Percentiles rank a stretch among this genome's conserved stretches.
phyloP scores from a whole-genome alignment of 2,888 invertebrate genomes.

The Mystacides longicornis region DNA sequence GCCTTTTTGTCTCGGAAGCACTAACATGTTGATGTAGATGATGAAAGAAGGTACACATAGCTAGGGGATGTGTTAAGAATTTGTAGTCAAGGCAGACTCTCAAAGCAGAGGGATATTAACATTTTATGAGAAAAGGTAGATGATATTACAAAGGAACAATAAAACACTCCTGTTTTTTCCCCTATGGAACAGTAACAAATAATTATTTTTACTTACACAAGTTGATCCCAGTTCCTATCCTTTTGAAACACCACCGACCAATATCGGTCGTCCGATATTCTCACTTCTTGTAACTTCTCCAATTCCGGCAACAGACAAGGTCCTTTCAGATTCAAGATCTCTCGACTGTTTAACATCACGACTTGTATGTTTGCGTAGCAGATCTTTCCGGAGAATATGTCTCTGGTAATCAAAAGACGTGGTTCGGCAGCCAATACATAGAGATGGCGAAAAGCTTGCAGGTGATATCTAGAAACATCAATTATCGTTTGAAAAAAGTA shows the following conservation, averaged over 20 bases:
- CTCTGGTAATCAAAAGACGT: slow-evolving; percentile 78
- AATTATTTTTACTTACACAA: slow-evolving; percentile 66
- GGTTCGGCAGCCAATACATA: slow-evolving; percentile 93
- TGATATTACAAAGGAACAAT: too few relatives aligned
- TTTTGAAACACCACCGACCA: slow-evolving; percentile 83
- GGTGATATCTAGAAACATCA: slow-evolving; percentile 94
- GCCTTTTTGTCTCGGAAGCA: too few relatives aligned
- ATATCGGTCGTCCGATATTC: slow-evolving; percentile 77
- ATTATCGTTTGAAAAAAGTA: too few relatives aligned
- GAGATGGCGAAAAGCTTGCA: slow-evolving; percentile 94
- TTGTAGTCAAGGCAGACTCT: too few relatives aligned
- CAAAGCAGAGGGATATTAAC: too few relatives aligned
- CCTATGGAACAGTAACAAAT: too few relatives aligned
- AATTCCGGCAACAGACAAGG: slow-evolving; percentile 84
- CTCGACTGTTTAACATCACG: slow-evolving; percentile 41
- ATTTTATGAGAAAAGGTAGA: too few relatives aligned
- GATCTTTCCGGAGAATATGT: slow-evolving; percentile 69
- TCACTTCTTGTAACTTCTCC: slow-evolving; percentile 62
- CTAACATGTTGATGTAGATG: too few relatives aligned
- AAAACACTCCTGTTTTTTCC: too few relatives aligned
- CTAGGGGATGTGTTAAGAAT: too few relatives aligned
- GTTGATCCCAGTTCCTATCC: slow-evolving; percentile 75
- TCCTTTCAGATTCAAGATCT: slow-evolving; percentile 57
- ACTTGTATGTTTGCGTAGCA: slow-evolving; percentile 77
- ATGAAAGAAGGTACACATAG: too few relatives aligned